Evolutionary conservation across 30 jellyfish, hydroid and myxozoan species (phyloP).

Genomic region (Turritopsis dohrnii): DNA sequence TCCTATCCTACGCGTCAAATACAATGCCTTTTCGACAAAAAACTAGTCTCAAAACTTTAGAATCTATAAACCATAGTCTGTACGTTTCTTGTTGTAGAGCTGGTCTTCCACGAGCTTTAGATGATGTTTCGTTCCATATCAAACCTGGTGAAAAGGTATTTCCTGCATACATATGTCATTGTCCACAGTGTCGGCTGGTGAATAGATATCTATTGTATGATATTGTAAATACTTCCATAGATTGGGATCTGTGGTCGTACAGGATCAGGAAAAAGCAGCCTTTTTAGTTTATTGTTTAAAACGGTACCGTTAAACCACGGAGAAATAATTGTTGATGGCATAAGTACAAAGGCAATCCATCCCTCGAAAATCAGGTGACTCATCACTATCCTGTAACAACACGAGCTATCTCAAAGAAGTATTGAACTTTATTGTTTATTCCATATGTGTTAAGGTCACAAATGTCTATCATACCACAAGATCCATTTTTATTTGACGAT

Average conservation of each 20-base stretch:
- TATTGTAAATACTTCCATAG: too few species aligned
- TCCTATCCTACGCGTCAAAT: too few species aligned
- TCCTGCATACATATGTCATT: not conserved
- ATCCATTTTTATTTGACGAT: constrained; percentile 72
- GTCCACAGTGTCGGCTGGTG: not conserved
- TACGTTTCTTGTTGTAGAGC: constrained; percentile 30
- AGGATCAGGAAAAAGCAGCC: constrained; percentile 98
- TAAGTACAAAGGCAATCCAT: constrained; percentile 29
- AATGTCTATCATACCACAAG: constrained; percentile 83
- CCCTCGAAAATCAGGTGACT: constrained; percentile 42
- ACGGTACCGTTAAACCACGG: constrained; percentile 63
- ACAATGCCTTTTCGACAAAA: too few species aligned
- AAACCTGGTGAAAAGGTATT: constrained; percentile 72
- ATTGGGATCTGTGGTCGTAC: constrained; percentile 97
- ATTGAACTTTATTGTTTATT: not conserved
- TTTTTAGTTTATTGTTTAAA: constrained; percentile 58
- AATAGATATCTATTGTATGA: not conserved
- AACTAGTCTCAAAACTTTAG: too few species aligned
- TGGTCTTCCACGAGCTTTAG: constrained; percentile 65
- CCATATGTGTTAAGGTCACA: constrained; percentile 37
- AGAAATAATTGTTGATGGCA: constrained; percentile 63
- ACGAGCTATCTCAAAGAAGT: not conserved
- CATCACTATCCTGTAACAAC: not conserved
- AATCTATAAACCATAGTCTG: too few species aligned
- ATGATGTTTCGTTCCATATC: constrained; percentile 39